Evolutionary conservation across 2,797 vertebrate species (phyloP), one percentile per base, ranked within the genome.

Genomic region (Hypotaenidia okinawae): DNA sequence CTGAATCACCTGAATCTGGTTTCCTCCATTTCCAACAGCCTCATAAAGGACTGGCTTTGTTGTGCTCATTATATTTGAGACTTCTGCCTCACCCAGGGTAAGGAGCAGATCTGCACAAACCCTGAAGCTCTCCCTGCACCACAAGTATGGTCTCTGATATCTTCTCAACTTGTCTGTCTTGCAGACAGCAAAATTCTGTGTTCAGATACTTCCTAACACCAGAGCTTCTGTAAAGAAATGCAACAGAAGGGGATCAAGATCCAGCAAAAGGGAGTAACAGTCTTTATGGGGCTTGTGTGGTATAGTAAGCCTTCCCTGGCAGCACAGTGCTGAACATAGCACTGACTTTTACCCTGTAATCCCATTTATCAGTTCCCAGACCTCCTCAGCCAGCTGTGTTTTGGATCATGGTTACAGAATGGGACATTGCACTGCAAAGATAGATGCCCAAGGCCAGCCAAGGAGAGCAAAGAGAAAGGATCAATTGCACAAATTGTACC

Each of bases 401-500:
- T 88, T 59, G 79, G 10, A 49, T 12, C 3, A 32, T 10, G 19
- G 23, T 80, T 70, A 23, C 7, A 19, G 30, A 80, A 21, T 5
- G 52, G 62, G 27, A 17, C 49, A 23, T 30, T 61, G 35, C 18
- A 28, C 58, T 47, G 35, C 32, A 64, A 89, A 80, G 57, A 27
- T 12, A 45, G 45, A 77, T 16, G 25, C 9, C 49, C 22, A 39
- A 51, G 28, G 28, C 30, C 12, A 86, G 28, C 7, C 18, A 9
- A 4, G 39, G 16, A 43, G 14, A 70, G n/a, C 13, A 85, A 81
- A 57, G 45, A 81, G 35, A 61, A 84, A 61, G 13, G n/a, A 4
- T 3, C 4, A 43, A 32, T 74, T 74, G 25, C 0, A 4, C 8
- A 28, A 62, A 25, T 15, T 2, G 0, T 35, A 15, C 0, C 0